Base-by-base conservation (phyloP, 53 echinoderm and acorn worm species). In the Arbacia lixula region DNA sequence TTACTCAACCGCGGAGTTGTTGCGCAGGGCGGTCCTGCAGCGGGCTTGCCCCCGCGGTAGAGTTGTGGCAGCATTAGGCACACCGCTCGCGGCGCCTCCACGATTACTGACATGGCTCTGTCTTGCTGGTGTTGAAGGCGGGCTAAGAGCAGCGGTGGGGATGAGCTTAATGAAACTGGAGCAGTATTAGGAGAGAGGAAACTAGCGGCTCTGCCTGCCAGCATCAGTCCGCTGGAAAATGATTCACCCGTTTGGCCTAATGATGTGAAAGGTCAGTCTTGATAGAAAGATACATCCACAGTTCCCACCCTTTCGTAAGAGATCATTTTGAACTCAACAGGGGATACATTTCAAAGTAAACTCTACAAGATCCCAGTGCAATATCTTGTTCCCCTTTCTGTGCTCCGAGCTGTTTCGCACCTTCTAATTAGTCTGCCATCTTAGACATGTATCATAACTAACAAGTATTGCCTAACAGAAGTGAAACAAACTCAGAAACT, bases 41-140 rank as follows among this genome's bases (percentile, higher is more conserved):
- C 51, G 74, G 74, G 74, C 52, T 17, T 11, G 74, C 42, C 52
- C 53, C 74, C 14, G 34, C 6, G 69, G 40, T 36, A 43, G 69
- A 69, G 69, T 43, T 69, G 27, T 69, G 49, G 51, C 50, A 74
- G 52, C 74, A 74, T 74, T 53, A 42, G 52, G 74, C 51, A 29
- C 64, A 50, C 51, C 50, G 27, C 74, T 53, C 46, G n/a, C 16
- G 74, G 53, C 74, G 74, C 74, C 74, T 42, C 46, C 0, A 49
- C 12, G 46, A 72, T 72, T 72, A 19, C 52, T 3, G 41, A 42
- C 25, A 43, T 69, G 69, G 43, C 69, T n/a, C n/a, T n/a, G n/a
- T n/a, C n/a, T n/a, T n/a, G 69, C 12, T 69, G 27, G 69, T 3
- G 69, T 43, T 27, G 69, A 36, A 66, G 66, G 11, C 43, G 14